phyloP scores from a whole-genome alignment of 1,140 invertebrate genomes.

The Pomacea maculata region DNA sequence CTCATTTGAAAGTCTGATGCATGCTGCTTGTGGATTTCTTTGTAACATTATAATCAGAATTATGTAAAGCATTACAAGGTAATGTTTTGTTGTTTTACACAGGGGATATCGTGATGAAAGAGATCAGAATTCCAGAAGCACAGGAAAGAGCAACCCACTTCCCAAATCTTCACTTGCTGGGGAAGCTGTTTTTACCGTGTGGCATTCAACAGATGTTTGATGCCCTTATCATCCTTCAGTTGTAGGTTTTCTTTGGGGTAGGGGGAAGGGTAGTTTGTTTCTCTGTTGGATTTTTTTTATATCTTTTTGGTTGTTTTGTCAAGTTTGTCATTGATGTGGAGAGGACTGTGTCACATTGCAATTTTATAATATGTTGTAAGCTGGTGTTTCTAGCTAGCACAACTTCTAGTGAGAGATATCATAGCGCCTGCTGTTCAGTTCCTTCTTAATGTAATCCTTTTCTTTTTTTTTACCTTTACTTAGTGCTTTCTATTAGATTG shows the following conservation, averaged over 20 bases:
- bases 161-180: slow-evolving; percentile 60
- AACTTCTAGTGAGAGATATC: too few species aligned
- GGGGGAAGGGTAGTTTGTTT: neutral
- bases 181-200: slow-evolving; percentile 53
- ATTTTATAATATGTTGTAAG: too few species aligned
- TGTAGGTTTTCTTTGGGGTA: slow-evolving; percentile 43
- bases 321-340: too few species aligned
- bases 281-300: neutral
- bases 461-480: too few species aligned
- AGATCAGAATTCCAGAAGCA: slow-evolving; percentile 9
- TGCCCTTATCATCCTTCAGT: slow-evolving; percentile 55
- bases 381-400: too few species aligned
- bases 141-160: slow-evolving; percentile 38
- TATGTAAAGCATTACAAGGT: neutral
- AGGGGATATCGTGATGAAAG: slow-evolving; percentile 12
- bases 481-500: too few species aligned
- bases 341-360: too few species aligned
- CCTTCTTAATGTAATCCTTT: too few species aligned
- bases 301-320: neutral
- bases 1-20: too few species aligned
- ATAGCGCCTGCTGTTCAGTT: too few species aligned
- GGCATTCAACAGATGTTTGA: slow-evolving; percentile 56
- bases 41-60: too few species aligned
- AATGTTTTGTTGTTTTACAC: neutral
- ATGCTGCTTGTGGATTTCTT: too few species aligned